Evolutionary conservation across 1,140 invertebrate genomes (phyloP).

Genomic region (Metaphire vulgaris): DNA sequence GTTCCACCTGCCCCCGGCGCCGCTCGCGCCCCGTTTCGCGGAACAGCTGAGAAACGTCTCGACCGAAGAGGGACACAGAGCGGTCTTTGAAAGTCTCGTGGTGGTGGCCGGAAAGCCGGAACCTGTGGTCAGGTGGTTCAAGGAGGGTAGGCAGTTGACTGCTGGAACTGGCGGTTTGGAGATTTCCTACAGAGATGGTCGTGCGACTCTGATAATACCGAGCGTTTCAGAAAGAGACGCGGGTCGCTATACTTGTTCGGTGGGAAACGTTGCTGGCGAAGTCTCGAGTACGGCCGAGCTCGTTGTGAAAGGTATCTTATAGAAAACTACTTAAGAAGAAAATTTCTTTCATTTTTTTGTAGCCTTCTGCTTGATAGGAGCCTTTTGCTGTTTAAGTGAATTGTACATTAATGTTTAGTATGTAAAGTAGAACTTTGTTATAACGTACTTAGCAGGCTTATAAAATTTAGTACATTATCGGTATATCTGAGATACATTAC

Average conservation of each 20-base stretch:
- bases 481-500: no score
- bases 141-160: slow-evolving; percentile 22
- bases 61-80: slow-evolving; percentile 18
- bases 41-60: slow-evolving; percentile 25
- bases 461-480: no score
- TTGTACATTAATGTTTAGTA: no score
- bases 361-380: no score
- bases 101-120: slow-evolving; percentile 39
- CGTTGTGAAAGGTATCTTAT: slow-evolving; percentile 30
- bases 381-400: no score
- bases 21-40: background rate
- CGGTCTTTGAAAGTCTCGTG: slow-evolving; percentile 23
- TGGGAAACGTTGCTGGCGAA: slow-evolving; percentile 29
- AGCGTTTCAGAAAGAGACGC: slow-evolving; percentile 42
- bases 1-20: background rate
- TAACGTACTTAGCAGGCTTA: no score
- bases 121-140: slow-evolving; percentile 44
- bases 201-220: slow-evolving; percentile 54
- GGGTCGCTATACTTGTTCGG: slow-evolving; percentile 57
- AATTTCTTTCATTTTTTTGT: no score
- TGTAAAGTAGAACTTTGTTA: no score
- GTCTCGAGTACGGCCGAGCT: slow-evolving; percentile 27
- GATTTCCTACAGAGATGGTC: slow-evolving; percentile 43
- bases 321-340: no score
- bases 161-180: slow-evolving; percentile 32